Evolutionary conservation across 2,888 invertebrate genomes (phyloP).

Genomic region (Sarcophaga rosellei): DNA sequence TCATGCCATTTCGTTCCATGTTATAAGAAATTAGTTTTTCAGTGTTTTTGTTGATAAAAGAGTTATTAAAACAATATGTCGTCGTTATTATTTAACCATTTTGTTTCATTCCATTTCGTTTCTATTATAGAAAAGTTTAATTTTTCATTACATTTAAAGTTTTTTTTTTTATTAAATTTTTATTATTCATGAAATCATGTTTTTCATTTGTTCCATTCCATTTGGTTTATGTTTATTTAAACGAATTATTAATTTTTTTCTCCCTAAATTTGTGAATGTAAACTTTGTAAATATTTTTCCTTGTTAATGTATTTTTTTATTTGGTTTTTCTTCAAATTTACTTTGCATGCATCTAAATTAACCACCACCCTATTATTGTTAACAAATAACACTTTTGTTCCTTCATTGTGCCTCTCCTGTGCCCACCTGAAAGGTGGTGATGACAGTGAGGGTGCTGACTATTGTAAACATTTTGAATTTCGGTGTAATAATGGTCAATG

Average conservation of each 20-base stretch:
- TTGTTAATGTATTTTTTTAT: not conserved
- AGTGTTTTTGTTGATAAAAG: no score
- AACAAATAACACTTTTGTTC: constrained; percentile 19
- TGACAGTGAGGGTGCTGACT: constrained; percentile 71
- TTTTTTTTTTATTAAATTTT: not conserved
- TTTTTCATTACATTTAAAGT: not conserved
- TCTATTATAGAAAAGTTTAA: not conserved
- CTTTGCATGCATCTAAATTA: constrained; percentile 24
- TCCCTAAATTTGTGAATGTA: not conserved
- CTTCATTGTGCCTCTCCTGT: no score
- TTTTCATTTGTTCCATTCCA: not conserved
- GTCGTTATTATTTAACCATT: not conserved
- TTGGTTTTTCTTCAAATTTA: constrained; percentile 33
- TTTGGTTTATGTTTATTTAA: not conserved
- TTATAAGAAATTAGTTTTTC: not conserved
- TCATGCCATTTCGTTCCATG: not conserved
- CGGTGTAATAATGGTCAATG: constrained; percentile 86
- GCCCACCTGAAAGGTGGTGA: constrained; percentile 43
- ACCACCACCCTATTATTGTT: not conserved
- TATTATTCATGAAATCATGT: not conserved
- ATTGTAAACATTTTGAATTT: constrained; percentile 83
- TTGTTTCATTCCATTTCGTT: not conserved
- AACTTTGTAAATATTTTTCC: not conserved
- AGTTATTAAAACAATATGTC: not conserved
- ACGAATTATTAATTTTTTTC: constrained; percentile 2